phyloP scores from a whole-genome alignment of 2,113 vertebrate species.

The Hyperoodon ampullatus region DNA sequence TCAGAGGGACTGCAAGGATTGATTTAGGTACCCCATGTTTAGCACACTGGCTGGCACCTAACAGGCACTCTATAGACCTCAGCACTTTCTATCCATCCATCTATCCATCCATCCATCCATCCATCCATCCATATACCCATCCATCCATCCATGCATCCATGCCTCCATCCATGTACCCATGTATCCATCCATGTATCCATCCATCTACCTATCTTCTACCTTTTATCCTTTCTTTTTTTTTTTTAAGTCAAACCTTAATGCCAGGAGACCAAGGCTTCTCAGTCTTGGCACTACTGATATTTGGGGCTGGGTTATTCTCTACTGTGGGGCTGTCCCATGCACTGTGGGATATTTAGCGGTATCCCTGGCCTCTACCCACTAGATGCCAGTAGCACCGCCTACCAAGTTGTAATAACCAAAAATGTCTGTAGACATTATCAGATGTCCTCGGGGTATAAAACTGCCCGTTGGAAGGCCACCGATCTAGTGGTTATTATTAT shows the following conservation, averaged over 20 bases:
- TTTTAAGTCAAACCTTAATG: not conserved
- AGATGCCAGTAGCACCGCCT: not conserved
- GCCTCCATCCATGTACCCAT: not conserved
- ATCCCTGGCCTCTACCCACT: no score
- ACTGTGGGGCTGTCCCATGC: fast-evolving
- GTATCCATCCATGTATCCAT: fast-evolving
- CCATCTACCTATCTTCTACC: not conserved
- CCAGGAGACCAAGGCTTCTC: not conserved
- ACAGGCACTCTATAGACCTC: not conserved
- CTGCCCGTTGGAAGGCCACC: not conserved
- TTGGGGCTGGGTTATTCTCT: not conserved
- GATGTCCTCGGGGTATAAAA: not conserved
- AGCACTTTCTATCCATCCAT: not conserved
- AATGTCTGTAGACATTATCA: not conserved
- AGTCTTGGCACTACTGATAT: not conserved
- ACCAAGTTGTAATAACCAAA: not conserved
- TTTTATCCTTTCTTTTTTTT: not conserved
- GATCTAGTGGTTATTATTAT: not conserved
- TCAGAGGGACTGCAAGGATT: not conserved
- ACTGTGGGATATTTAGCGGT: no score
- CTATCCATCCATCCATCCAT: not conserved
- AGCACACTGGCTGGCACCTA: not conserved
- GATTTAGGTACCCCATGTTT: not conserved
- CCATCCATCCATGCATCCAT: no score
- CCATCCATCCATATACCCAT: not conserved